Base-by-base conservation (phyloP, 2,888 invertebrate species). In the Andrena minutula region DNA sequence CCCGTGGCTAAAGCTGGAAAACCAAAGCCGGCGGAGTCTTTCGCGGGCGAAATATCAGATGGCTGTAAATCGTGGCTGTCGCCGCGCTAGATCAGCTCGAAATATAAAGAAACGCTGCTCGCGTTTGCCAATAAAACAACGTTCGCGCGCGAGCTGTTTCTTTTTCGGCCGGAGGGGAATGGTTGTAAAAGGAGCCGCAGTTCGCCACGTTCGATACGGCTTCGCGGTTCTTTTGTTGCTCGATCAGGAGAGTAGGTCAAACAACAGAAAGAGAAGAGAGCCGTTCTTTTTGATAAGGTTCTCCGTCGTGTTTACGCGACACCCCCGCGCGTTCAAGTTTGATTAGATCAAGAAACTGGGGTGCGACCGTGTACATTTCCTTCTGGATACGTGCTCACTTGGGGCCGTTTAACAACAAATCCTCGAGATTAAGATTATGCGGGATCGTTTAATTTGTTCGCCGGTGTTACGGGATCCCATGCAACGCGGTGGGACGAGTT, bases 41-140 rank as follows among this genome's bases (percentile, higher is more conserved):
- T 30, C 8, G 35, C 23, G 49, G 49, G 41, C 30, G 26, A 58
- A 47, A 70, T 90, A 92, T 93, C 92, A 88, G 92, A 92, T 90
- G 91, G 91, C 87, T 89, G 89, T 92, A 92, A 92, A 92, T 93
- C 91, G 90, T 90, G 84, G 65, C 30, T 20, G 68, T 66, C 41
- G 69, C 70, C 74, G 64, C 47, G 65, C 61, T 70, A 8, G 68
- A 53, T 73, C 60, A 65, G 26, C 47, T 16, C 16, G 66, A 12
- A 68, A 68, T 49, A 49, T 64, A 73, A 86, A 85, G 78, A 75
- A 83, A 79, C 80, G 83, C 73, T 84, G 85, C 86, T 79, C 84
- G 86, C 79, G 79, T 77, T 77, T 75, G 80, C 83, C 85, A 81
- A 84, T 83, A 83, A 85, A 89, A 89, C 89, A 88, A 88, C 85